Evolutionary conservation across 37 sponge, comb jelly and placozoan species (phyloP), one percentile per base, ranked within the genome.

Genomic region (Crambe crambe): DNA sequence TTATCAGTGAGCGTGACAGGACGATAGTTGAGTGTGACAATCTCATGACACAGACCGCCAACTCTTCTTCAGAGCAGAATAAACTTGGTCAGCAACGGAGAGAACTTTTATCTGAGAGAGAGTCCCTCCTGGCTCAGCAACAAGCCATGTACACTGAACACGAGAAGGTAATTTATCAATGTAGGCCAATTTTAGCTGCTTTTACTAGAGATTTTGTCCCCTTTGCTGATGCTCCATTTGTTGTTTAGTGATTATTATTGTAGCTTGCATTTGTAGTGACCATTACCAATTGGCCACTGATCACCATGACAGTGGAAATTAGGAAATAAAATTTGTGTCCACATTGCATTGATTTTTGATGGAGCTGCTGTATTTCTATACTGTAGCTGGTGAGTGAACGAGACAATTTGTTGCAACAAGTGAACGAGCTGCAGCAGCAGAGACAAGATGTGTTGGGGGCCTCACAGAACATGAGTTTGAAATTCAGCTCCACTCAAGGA

Each of bases 1-100:
- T 90, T 39, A 38, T 63, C 8, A 17, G 18, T 3, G 90, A 90
- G 68, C 80, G 85, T 38, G 70, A 85, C 29, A 47, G 9, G 12
- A 81, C 81, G 26, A n/a, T 81, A 4, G 76, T 57, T 25, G 78
- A 85, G 58, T 72, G 78, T 73, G 78, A 90, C 60, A 43, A 42
- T 31, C 73, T 85, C 18, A 69, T 74, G 78, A 66, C 77, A 5
- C 65, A 75, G 47, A 76, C 32, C 17, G 34, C 64, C 42, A 44
- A 37, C 20, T 36, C 58, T 37, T 70, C 78, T 62, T 62, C 47
- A 61, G 79, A 85, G 41, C 78, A 85, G 54, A 44, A 22, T 35
- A 42, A 77, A 44, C 37, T 70, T 58, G 31, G 43, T 31, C 77
- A 35, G 31, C 79, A 85, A 38, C 37, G 70, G 0, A 37, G 39